Evolutionary conservation across 92 coral and sea anemone genomes (phyloP), one percentile per base, ranked within the genome.

Genomic region (Phymanthus crucifer): DNA sequence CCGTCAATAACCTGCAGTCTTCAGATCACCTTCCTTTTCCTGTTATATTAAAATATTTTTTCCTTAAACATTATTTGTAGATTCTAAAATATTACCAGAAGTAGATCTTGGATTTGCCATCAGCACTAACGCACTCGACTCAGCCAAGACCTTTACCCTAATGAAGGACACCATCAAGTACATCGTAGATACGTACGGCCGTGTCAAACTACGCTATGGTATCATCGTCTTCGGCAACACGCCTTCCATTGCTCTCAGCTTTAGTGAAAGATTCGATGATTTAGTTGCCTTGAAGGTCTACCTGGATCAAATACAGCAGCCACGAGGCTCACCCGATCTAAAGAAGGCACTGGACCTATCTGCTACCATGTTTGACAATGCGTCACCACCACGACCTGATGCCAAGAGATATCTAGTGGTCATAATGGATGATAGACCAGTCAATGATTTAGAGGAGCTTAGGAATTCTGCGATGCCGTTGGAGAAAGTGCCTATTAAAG

Each of bases 21-120:
- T n/a, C n/a, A n/a, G n/a, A 32, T 34, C 19, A 16, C 3, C 4
- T 29, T 29, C 64, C 14, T 54, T 0, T 21, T 19, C 27, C 64
- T 54, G 6, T 14, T 21, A 19, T 21, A 3, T 6, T 54, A 54
- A n/a, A 29, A 54, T 0, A 19, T 11, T 19, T 50, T 11, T 56
- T 69, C 46, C 21, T 35, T 40, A 31, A 0, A 35, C 73, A 31
- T 38, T 54, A 21, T 32, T 73, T 56, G 8, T 66, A 92, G 93
- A 81, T 40, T 40, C 89, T 13, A 87, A 84, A 40, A 86, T 86
- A 33, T 70, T 92, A 45, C 94, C 97, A 35, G 88, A 75, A 36
- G 86, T 92, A 61, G 97, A 92, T 38, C 90, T 92, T 34, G 90
- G 86, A 56, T 87, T 92, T 56, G 94, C 94, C 18, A 83, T 92